phyloP scores from a whole-genome alignment of 2,888 invertebrate species.

The Lingula anatina region DNA sequence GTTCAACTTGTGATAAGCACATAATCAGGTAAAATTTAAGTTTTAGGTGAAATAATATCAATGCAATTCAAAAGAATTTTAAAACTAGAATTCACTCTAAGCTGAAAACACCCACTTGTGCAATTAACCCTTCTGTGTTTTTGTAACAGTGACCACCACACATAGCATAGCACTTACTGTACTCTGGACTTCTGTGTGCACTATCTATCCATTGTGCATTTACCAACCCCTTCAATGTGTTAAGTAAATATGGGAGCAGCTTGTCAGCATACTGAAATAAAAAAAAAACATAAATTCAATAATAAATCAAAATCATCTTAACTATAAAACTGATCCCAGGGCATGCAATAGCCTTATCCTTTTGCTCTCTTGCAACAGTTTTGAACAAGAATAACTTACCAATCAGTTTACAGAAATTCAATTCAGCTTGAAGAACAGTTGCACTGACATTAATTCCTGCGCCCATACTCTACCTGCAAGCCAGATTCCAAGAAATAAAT shows the following conservation, averaged over 20 bases:
- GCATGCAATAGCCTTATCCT: background rate
- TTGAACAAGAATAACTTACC: background rate
- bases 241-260: slow-evolving; percentile 80
- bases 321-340: background rate
- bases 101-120: too few relatives aligned
- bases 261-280: slow-evolving; percentile 65
- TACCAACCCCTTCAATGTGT: slow-evolving; percentile 57
- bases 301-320: too few relatives aligned
- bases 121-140: too few relatives aligned
- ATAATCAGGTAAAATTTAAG: too few relatives aligned
- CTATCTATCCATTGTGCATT: slow-evolving; percentile 62
- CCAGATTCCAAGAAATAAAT: slow-evolving; percentile 88
- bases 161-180: slow-evolving; percentile 38
- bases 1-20: too few relatives aligned
- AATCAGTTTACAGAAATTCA: background rate
- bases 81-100: too few relatives aligned
- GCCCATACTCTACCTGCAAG: slow-evolving; percentile 61
- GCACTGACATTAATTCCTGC: background rate
- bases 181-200: slow-evolving; percentile 24
- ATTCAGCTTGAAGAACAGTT: background rate
- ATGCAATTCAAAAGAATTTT: too few relatives aligned
- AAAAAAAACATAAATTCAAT: background rate
- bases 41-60: too few relatives aligned
- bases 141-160: too few relatives aligned
- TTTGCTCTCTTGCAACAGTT: background rate